Evolutionary conservation across 2,888 invertebrate species (phyloP), one percentile per base, ranked within the genome.

Genomic region (Ceratothoa steindachneri): DNA sequence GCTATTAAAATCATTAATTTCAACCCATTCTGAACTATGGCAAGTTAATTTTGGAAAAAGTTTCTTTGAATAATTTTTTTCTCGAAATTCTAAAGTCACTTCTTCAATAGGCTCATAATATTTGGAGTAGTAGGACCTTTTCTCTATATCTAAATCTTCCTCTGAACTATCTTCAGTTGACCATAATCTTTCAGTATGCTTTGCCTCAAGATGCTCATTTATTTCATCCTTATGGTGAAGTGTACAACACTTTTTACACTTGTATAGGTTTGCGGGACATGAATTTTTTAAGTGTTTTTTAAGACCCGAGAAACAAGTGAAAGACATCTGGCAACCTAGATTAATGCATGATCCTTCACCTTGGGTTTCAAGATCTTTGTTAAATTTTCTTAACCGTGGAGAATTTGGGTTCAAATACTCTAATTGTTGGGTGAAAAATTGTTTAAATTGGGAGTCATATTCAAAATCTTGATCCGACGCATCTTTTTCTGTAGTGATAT

Each of bases 21-120:
- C n/a, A 28, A 19, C 27, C 77, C 77, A 77, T 30, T 55, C 52
- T 2, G 19, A 22, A 7, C 7, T n/a, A 2, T 19, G 29, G 2
- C 64, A 29, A 15, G 7, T 15, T 12, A 31, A 65, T 15, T 73
- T 66, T 9, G 60, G 30, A 28, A 69, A 77, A 1, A 77, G 65
- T 2, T 30, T 9, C 15, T 64, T 51, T 3, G 71, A 71, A 51
- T 24, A 30, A 52, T 64, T 71, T 2, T 53, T 52, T 7, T 60
- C 12, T 29, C 71, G 27, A 68, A 73, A 77, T 15, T 73, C 69
- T 15, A 68, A 27, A 22, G 77, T 74, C 73, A 67, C 64, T 1
- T 30, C 24, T n/a, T 69, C 19, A n/a, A 72, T 66, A n/a, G 67
- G 67, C 51, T 22, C 24, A 27, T 65, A 76, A 41, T 72, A 72